Base-by-base conservation (phyloP, 2,797 vertebrate species). In the Anguilla pacifica region DNA sequence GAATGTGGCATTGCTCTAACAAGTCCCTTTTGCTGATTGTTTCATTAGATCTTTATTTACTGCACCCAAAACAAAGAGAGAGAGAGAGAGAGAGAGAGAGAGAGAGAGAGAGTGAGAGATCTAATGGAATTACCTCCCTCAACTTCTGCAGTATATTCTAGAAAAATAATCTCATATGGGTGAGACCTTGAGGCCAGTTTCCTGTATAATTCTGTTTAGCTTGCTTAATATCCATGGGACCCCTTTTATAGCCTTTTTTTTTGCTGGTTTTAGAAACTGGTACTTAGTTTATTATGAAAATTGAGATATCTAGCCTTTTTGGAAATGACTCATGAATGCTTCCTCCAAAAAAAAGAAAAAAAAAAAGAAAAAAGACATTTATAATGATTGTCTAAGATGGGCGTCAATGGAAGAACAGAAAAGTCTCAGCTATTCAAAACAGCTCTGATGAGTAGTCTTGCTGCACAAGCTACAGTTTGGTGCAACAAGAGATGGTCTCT, bases 31-130 rank as follows among this genome's bases (percentile, higher is more conserved):
- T 88, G 70, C 87, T 17, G 51, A 84, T 88, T 74, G 83, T 83
- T 87, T 89, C 90, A 94, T 93, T 92, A 92, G 92, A 93, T 88
- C 93, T 89, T 93, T 91, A 93, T 89, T 93, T 91, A 90, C 83
- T 87, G 88, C 79, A 25, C 74, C 70, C 46, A 4, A 51, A 64
- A 39, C 13, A 39, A 46, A 6, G 43, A 46, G 43, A 46, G 43
- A 39, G 39, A 39, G 39, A 4, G 39, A 43, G 39, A 43, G 39
- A 39, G 35, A 35, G 35, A 35, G 0, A 35, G 35, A 35, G 43
- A 43, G 3, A 46, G 43, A 46, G 43, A 46, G 43, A 39, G 81
- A 51, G 61, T 51, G 22, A 59, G 13, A 15, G 17, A 35, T 83
- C 39, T 11, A 51, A 57, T 55, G 51, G 46, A 51, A 51, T 53